Evolutionary conservation across 2,888 invertebrate species (phyloP).

Genomic region (Euplexia lucipara): DNA sequence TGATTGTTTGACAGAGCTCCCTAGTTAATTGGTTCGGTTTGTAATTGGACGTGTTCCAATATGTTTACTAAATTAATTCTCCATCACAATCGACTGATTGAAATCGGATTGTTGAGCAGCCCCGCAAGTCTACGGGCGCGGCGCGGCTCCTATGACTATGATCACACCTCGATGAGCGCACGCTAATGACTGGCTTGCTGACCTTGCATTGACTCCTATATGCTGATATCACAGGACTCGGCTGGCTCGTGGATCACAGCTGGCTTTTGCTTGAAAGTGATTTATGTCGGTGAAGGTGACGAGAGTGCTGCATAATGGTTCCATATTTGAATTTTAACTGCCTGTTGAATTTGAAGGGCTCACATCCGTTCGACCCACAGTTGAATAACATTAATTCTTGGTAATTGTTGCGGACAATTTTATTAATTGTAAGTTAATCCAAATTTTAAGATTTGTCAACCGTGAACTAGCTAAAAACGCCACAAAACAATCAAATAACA

Average conservation of each 20-base stretch:
- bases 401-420: slow-evolving; percentile 3
- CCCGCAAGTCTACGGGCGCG: neutral
- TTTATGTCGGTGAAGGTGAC: slow-evolving; percentile 24
- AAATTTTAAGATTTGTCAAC: no score
- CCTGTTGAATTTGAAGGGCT: slow-evolving; percentile 8
- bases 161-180: no score
- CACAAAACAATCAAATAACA: no score
- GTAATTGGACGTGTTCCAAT: slow-evolving; percentile 60
- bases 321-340: slow-evolving; percentile 43
- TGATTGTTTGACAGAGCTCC: slow-evolving; percentile 39
- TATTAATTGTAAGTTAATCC: no score
- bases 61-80: slow-evolving; percentile 60
- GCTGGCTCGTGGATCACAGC: neutral
- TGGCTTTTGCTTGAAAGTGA: slow-evolving; percentile 7
- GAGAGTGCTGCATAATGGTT: slow-evolving; percentile 18
- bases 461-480: no score
- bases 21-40: slow-evolving; percentile 52
- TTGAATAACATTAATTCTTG: slow-evolving; percentile 4
- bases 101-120: slow-evolving; percentile 22
- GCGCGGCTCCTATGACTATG: no score
- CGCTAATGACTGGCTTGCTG: no score
- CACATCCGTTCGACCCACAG: neutral
- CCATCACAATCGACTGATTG: slow-evolving; percentile 47
- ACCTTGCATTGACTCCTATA: no score
- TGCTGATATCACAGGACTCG: no score